Percentiles rank a stretch among this genome's conserved stretches.
Conservation (phyloP, 1,140 invertebrate species). For the Drosophila trapezifrons region DNA sequence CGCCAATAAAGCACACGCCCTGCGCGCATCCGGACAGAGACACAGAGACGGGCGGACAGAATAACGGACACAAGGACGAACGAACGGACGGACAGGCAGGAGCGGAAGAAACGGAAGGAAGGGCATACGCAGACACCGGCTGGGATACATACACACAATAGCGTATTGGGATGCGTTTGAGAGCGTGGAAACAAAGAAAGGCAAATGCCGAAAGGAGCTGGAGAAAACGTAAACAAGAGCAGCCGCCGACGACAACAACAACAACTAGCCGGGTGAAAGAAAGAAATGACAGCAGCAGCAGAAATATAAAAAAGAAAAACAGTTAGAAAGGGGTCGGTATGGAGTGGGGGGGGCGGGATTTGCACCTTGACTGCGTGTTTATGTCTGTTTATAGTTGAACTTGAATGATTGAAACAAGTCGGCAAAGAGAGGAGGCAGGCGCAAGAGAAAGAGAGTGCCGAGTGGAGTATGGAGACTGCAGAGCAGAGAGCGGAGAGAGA, state of each 20-base stretch:
- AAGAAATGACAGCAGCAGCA: constrained; percentile 6
- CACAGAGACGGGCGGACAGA: constrained; percentile 11
- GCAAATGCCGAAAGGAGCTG: constrained; percentile 18
- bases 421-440: constrained; percentile 16
- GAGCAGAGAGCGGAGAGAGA: constrained; percentile 1
- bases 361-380: constrained; percentile 46
- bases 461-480: constrained; percentile 2
- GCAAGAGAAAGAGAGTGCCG: constrained; percentile 13
- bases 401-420: constrained; percentile 61
- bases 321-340: constrained; percentile 19
- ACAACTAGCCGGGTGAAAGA: constrained; percentile 10
- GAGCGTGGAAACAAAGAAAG: constrained; percentile 46
- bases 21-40: constrained; percentile 38
- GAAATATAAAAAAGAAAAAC: constrained; percentile 20
- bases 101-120: constrained; percentile 23
- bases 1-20: constrained; percentile 50
- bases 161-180: constrained; percentile 43
- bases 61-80: constrained; percentile 23
- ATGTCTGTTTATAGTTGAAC: constrained; percentile 63
- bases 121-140: constrained; percentile 60
- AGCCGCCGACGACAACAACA: constrained; percentile 3
- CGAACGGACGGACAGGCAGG: constrained; percentile 11
- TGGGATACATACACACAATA: constrained; percentile 48
- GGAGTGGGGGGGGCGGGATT: constrained; percentile 5
- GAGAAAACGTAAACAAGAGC: constrained; percentile 40